Percentiles rank a stretch among this genome's conserved stretches.
phyloP scores from a whole-genome alignment of 2,888 invertebrate species.

The Pteria penguin region DNA sequence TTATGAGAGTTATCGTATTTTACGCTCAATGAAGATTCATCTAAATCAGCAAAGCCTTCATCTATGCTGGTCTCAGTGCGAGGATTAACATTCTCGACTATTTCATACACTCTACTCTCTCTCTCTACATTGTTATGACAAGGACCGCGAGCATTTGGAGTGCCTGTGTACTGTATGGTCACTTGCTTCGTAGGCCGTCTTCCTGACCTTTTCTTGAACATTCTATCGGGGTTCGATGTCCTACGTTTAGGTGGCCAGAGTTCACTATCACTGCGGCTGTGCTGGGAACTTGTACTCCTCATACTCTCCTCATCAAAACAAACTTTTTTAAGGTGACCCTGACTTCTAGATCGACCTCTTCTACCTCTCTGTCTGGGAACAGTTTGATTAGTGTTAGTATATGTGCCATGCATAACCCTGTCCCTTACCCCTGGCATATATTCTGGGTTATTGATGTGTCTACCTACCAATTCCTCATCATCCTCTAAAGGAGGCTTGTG shows the following conservation, averaged over 20 bases:
- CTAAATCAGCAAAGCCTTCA: constrained; percentile 10
- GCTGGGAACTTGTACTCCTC: constrained; percentile 14
- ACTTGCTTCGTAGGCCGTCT: neutral
- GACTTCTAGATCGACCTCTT: constrained; percentile 15
- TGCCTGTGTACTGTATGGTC: neutral
- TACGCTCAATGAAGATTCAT: neutral
- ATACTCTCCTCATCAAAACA: constrained; percentile 23
- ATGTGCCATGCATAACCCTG: constrained; percentile 12
- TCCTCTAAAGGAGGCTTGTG: constrained; percentile 35
- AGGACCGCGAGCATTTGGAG: neutral
- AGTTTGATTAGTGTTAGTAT: constrained; percentile 14
- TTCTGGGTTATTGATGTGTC: constrained; percentile 6
- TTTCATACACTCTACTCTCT: neutral
- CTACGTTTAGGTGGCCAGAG: constrained; percentile 1
- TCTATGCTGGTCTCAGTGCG: neutral
- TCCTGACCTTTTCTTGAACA: neutral
- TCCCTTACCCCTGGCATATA: neutral
- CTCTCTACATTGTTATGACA: neutral
- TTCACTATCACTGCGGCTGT: constrained; percentile 19
- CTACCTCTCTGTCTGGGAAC: neutral
- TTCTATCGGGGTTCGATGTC: neutral
- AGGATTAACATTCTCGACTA: neutral
- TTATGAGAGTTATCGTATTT: neutral
- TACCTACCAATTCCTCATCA: constrained; percentile 32
- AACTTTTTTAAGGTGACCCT: constrained; percentile 7